These are phyloP conservation scores for Terebella lapidaria DNA, from an alignment of 2,888 invertebrate species.

Conservation along the genomic window DNA sequence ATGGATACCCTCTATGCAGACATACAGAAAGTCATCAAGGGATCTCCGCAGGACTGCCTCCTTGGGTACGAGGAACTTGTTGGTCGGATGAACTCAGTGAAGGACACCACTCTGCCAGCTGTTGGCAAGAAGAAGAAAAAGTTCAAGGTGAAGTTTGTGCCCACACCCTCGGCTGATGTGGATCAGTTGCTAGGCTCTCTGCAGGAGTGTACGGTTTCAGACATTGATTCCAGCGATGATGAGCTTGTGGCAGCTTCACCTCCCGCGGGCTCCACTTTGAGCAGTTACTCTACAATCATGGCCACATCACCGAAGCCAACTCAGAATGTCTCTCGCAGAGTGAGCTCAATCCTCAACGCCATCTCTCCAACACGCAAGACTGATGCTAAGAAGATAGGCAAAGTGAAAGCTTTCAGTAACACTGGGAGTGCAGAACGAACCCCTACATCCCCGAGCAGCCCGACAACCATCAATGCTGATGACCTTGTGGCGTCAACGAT, in stretches of 20 bases:
- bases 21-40: constrained; percentile 17
- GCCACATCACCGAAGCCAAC: neutral
- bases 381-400: constrained; percentile 18
- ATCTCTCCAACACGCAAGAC: constrained; percentile 20
- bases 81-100: constrained; percentile 8
- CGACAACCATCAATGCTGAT: constrained; percentile 21
- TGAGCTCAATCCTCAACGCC: constrained; percentile 23
- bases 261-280: neutral
- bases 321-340: constrained; percentile 4
- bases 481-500: constrained; percentile 6
- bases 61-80: constrained; percentile 20
- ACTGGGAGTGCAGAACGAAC: neutral
- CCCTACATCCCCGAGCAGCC: constrained; percentile 4
- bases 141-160: constrained; percentile 17
- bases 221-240: constrained; percentile 3
- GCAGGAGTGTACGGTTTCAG: constrained; percentile 16
- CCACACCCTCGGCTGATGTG: constrained; percentile 7
- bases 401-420: constrained; percentile 16
- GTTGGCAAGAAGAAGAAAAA: constrained; percentile 4
- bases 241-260: neutral
- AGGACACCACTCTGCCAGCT: constrained; percentile 10
- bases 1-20: constrained; percentile 19
- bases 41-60: constrained; percentile 22
- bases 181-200: constrained; percentile 17
- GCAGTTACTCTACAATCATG: neutral